Evolutionary conservation across 2,888 invertebrate genomes (phyloP).

Genomic region (Noctua fimbriata): DNA sequence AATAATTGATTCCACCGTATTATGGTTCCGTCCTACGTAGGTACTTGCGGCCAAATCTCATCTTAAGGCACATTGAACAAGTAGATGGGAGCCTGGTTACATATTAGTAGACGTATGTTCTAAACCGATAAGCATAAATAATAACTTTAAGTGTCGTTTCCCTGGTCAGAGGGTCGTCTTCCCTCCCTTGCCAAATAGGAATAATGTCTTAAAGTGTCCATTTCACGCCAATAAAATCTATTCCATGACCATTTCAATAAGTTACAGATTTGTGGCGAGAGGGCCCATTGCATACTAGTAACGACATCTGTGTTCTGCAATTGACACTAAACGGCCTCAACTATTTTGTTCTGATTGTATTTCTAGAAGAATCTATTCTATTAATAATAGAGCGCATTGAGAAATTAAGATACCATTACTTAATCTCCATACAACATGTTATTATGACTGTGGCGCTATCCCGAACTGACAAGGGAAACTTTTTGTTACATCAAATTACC

Average conservation of each 20-base stretch:
- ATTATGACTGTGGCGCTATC: background rate
- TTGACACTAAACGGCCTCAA: slow-evolving; percentile 7
- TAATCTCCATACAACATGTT: background rate
- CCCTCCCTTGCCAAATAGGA: slow-evolving; percentile 5
- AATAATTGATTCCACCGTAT: background rate
- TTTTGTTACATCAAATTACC: background rate
- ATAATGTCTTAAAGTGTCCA: slow-evolving; percentile 26
- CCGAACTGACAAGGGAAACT: background rate
- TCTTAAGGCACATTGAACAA: background rate
- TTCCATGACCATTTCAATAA: slow-evolving; percentile 26
- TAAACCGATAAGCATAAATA: background rate
- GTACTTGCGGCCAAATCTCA: background rate
- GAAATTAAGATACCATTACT: background rate
- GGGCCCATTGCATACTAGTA: background rate
- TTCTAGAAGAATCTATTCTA: background rate
- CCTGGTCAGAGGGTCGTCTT: background rate
- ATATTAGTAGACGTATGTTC: background rate
- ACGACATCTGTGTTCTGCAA: slow-evolving; percentile 34
- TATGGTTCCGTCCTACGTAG: background rate
- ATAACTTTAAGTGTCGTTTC: slow-evolving; percentile 1
- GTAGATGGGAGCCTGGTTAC: background rate
- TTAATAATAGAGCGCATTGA: background rate
- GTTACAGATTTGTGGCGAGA: slow-evolving; percentile 11
- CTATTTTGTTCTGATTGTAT: background rate
- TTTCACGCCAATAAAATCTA: slow-evolving; percentile 41